phyloP scores from a whole-genome alignment of 2,797 vertebrate species.

The Pogonophryne albipinna region DNA sequence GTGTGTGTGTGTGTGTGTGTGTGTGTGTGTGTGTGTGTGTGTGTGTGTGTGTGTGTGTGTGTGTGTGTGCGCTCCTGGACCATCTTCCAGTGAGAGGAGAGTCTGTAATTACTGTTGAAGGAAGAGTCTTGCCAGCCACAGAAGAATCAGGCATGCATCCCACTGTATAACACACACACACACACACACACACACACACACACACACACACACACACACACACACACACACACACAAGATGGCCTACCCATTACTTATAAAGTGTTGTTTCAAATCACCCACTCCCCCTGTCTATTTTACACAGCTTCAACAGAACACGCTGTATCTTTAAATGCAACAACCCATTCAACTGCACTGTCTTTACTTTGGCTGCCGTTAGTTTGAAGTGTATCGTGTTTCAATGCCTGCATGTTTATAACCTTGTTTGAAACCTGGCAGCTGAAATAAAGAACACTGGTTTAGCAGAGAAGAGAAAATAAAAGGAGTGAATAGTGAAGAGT shows the following conservation, averaged over 20 bases:
- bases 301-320: not conserved
- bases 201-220: slow-evolving; percentile 16
- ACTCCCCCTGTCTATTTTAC: slow-evolving; percentile 8
- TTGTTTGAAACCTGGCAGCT: not conserved
- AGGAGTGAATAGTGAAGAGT: not conserved
- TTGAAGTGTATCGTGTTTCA: not conserved
- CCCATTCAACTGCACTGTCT: not conserved
- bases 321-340: not conserved
- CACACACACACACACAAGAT: slow-evolving; percentile 12
- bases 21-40: slow-evolving; percentile 2
- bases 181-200: slow-evolving; percentile 11
- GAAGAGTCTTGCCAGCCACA: slow-evolving; percentile 58
- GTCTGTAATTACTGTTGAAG: slow-evolving; percentile 62
- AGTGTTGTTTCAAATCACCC: slow-evolving; percentile 6
- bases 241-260: slow-evolving; percentile 20
- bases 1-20: not conserved
- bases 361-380: not conserved
- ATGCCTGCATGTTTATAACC: not conserved
- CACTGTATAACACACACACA: slow-evolving; percentile 16
- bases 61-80: slow-evolving; percentile 30
- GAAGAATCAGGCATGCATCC: slow-evolving; percentile 76
- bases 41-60: not conserved
- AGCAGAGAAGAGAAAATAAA: no score
- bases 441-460: not conserved
- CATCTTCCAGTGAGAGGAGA: slow-evolving; percentile 45